Conservation (phyloP, 2,888 invertebrate species). For the Lamellibrachia satsuma region DNA sequence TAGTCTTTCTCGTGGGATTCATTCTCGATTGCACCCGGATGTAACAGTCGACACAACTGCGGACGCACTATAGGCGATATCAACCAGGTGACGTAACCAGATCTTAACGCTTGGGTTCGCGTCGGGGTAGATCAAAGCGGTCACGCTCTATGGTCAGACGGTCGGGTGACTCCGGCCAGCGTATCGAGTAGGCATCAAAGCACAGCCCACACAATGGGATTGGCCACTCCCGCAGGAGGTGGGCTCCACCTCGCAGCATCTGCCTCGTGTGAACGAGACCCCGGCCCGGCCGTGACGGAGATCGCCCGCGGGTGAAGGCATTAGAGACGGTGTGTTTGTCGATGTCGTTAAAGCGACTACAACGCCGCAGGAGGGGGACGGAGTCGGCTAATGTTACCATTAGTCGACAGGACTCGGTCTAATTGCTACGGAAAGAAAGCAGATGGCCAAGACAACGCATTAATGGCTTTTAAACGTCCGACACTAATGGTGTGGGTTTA, state of each 20-base stretch:
- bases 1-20: not conserved
- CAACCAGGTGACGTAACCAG: not conserved
- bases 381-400: not conserved
- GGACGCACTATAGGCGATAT: not conserved
- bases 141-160: not conserved
- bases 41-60: conserved; percentile 8
- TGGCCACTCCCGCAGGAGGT: not conserved
- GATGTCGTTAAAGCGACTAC: not conserved
- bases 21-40: not conserved
- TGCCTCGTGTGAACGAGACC: not conserved
- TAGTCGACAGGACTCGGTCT: not conserved
- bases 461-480: not conserved
- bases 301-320: not conserved
- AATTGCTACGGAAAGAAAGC: not conserved
- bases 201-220: not conserved
- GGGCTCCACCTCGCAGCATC: not conserved
- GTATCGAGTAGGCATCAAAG: not conserved
- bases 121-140: not conserved
- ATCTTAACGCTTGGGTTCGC: not conserved
- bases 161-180: not conserved
- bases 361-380: not conserved
- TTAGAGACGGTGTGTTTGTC: not conserved
- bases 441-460: conserved; percentile 9
- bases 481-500: conserved; percentile 7
- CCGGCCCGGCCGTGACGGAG: not conserved